These are phyloP conservation scores for Corynorhinus townsendii DNA, from an alignment of 2,113 vertebrate genomes.

Conservation along the genomic window DNA sequence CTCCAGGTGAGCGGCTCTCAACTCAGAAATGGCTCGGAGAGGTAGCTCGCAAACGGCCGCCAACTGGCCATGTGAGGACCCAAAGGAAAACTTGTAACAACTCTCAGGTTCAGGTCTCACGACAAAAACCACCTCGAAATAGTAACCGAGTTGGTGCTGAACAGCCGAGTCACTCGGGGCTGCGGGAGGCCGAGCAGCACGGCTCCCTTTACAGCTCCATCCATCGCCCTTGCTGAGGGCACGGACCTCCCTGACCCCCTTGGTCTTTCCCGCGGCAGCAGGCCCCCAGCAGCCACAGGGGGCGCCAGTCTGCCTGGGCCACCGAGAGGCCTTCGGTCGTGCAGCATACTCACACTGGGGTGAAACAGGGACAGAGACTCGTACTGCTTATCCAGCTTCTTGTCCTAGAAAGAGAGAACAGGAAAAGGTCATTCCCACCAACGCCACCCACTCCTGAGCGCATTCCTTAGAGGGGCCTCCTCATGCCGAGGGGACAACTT, in stretches of 20 bases:
- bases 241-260: not conserved
- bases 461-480: not conserved
- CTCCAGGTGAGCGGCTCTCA: not conserved
- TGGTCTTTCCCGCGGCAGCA: not conserved
- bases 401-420: slow-evolving; percentile 85
- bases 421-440: not conserved
- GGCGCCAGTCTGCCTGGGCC: not conserved
- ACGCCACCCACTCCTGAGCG: accelerated
- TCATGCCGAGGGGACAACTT: too few relatives aligned
- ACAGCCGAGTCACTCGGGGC: not conserved
- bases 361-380: slow-evolving; percentile 88
- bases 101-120: not conserved
- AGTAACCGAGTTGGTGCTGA: not conserved
- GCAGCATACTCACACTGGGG: slow-evolving; percentile 88
- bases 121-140: not conserved
- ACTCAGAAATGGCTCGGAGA: not conserved
- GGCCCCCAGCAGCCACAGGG: not conserved
- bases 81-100: not conserved
- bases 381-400: slow-evolving; percentile 94
- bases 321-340: not conserved
- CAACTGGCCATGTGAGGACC: not conserved
- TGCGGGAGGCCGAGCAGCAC: accelerated
- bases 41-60: not conserved
- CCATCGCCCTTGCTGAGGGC: not conserved
- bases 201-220: not conserved